phyloP scores from a whole-genome alignment of 2,113 vertebrate species.

The Dromiciops gliroides region DNA sequence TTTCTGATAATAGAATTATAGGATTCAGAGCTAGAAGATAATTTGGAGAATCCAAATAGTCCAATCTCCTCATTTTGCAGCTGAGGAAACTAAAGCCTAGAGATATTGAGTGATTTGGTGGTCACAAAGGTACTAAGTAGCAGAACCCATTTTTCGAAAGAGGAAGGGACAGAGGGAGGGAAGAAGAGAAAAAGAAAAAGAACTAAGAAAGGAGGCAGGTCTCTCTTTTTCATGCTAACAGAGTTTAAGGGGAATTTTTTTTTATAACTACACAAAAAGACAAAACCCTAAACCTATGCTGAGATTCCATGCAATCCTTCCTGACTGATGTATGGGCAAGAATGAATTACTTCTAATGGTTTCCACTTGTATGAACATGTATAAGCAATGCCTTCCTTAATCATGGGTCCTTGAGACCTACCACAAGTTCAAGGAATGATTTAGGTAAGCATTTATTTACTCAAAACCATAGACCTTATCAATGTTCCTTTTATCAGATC shows the following conservation, averaged over 20 bases:
- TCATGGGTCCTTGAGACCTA: not conserved
- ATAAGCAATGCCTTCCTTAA: slow-evolving; percentile 55
- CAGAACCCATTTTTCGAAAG: not conserved
- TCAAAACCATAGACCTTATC: not conserved
- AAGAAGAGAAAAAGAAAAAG: not conserved
- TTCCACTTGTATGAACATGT: slow-evolving; percentile 40
- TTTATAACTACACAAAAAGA: not conserved
- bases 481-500: not conserved
- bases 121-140: not conserved
- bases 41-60: not conserved
- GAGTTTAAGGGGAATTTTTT: not conserved
- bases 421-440: not conserved
- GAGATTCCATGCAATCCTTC: not conserved
- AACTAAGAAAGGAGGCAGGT: not conserved
- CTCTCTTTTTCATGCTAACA: not conserved
- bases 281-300: slow-evolving; percentile 33
- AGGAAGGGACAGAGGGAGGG: not conserved
- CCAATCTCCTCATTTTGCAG: not conserved
- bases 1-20: not conserved
- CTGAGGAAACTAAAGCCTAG: not conserved
- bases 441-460: not conserved
- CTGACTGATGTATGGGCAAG: slow-evolving; percentile 29
- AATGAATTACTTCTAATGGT: slow-evolving; percentile 57
- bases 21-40: not conserved
- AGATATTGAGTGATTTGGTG: not conserved